Percentiles rank a stretch among this genome's conserved stretches.
Conservation (phyloP, 2,888 invertebrate species). For the Barypeithes pellucidus region DNA sequence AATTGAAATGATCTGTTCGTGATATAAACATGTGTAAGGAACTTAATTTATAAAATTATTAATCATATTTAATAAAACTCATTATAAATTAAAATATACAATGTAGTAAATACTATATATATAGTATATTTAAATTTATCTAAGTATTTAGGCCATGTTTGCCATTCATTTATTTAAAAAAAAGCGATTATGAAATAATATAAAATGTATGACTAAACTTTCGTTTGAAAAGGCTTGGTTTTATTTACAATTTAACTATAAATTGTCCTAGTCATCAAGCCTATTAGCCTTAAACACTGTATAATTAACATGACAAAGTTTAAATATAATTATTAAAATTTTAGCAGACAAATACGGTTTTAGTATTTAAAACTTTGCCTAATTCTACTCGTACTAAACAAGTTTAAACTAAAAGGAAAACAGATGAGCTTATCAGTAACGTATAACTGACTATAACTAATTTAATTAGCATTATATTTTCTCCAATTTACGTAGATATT, state of each 20-base stretch:
- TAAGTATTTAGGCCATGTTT: too few species aligned
- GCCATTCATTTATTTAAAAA: too few species aligned
- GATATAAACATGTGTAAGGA: too few species aligned
- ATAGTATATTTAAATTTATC: too few species aligned
- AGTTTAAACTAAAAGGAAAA: slow-evolving; percentile 38
- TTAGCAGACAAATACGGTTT: slow-evolving; percentile 19
- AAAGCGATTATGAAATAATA: too few species aligned
- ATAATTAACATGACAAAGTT: slow-evolving; percentile 11
- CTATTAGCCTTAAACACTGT: neutral
- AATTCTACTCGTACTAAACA: slow-evolving; percentile 30
- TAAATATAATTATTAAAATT: slow-evolving; percentile 36
- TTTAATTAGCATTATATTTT: slow-evolving; percentile 37
- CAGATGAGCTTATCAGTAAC: slow-evolving; percentile 37
- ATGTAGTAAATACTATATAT: too few species aligned
- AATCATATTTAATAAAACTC: too few species aligned
- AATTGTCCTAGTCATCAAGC: neutral
- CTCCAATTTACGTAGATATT: slow-evolving; percentile 31
- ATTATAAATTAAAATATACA: too few species aligned
- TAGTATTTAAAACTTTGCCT: slow-evolving; percentile 24
- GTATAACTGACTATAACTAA: slow-evolving; percentile 23
- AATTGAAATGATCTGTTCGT: too few species aligned
- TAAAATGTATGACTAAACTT: too few species aligned
- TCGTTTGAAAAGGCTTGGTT: too few species aligned
- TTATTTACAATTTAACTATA: neutral
- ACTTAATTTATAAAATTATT: too few species aligned